Evolutionary conservation across 2,113 vertebrate species (phyloP), one percentile per base, ranked within the genome.

Genomic region (Spheniscus mendiculus): DNA sequence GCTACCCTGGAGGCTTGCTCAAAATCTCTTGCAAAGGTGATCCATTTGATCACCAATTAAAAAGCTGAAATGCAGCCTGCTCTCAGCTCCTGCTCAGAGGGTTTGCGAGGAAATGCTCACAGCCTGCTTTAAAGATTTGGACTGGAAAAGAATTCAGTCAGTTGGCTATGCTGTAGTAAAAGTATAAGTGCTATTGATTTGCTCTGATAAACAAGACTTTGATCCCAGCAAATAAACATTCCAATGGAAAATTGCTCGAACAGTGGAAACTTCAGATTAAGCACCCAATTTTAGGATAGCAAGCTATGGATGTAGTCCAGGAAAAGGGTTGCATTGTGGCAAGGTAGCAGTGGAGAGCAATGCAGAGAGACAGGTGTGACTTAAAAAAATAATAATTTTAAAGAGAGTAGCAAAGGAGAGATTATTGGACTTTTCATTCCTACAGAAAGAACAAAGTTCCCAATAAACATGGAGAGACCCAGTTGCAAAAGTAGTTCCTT

Each of bases 221-320:
- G 67, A 76, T 87, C n/a, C 36, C 50, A 79, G 29, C 36, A 85
- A 83, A 87, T 45, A 25, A 82, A 78, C 10, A 89, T 95, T 56
- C 44, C 77, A 82, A 47, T 87, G 91, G 81, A 94, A 97, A 96
- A 87, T 36, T 62, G 29, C n/a, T 90, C 58, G 15, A 58, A 76
- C 47, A 45, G n/a, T 76, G 78, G 62, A 80, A 95, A 66, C 53
- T 34, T 77, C 11, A 70, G 45, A 53, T 45, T 93, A 85, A 69
- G 49, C 49, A 58, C 29, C 34, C 26, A 12, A 16, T 67, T 96
- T 84, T 90, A 67, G 61, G 49, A 69, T 6, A 77, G 47, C 44
- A 84, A 89, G 32, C 49, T 72, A 12, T 16, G 7, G 32, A n/a
- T 50, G 9, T 38, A 27, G 23, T 58, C 58, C 62, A 84, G 79